Base-by-base conservation (phyloP, 2,113 vertebrate species). In the Manacus vitellinus region DNA sequence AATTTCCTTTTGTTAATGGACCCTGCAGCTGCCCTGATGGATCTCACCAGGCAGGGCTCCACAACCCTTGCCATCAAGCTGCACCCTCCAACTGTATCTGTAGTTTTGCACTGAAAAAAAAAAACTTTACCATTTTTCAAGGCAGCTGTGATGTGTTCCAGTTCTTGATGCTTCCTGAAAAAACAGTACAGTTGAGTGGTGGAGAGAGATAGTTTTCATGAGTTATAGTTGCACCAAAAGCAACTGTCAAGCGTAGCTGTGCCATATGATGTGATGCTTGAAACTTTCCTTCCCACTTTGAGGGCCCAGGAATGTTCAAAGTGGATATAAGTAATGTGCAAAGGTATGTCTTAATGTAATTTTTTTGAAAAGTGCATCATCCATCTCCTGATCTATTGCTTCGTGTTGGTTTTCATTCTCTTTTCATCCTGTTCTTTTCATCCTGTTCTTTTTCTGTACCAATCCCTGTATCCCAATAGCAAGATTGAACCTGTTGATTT, bases 281-380 rank as follows among this genome's bases (percentile, higher is more conserved):
- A 39, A 51, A 24, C 18, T 24, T 8, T 63, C 1, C 2, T 37
- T 67, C 56, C 0, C 1, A 1, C 65, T 54, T 41, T 0, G 11
- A 62, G 44, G 65, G 24, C 33, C 35, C 30, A 23, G 31, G 31
- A 0, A 0, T 14, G 37, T 52, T 83, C 51, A 4, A 18, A 35
- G 35, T 39, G 62, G 58, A 4, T 21, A 1, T 23, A 47, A 59
- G 39, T 30, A 61, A 37, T 12, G 1, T 2, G 8, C 47, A 44
- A 30, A 78, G 22, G 23, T 54, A 17, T 24, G 16, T 41, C 47
- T 59, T 28, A 3, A 4, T 0, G 0, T 19, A 33, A 14, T 37
- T 82, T 8, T 49, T 10, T 39, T 41, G 71, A 51, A 55, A 51
- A 63, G 4, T 6, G 0, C 9, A 8, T 68, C 6, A 7, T 35